Evolutionary conservation across 2,888 invertebrate genomes (phyloP).

Genomic region (Drosophila nigricruria): DNA sequence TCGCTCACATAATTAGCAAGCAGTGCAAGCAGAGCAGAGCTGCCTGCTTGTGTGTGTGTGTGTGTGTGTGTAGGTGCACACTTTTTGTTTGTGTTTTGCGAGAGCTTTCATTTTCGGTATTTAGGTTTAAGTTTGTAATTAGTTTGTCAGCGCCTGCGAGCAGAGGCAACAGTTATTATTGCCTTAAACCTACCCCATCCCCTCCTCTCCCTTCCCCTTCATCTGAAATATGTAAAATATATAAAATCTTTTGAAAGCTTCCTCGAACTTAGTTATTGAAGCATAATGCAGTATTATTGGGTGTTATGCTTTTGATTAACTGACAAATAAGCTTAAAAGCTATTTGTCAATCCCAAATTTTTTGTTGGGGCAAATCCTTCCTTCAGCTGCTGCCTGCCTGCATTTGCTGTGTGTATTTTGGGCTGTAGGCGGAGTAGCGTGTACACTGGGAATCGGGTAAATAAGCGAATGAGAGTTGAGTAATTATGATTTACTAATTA

Average conservation of each 20-base stretch:
- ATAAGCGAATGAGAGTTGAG: slow-evolving; percentile 74
- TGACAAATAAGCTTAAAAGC: neutral
- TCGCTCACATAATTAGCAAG: slow-evolving; percentile 69
- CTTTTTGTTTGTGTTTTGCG: slow-evolving; percentile 44
- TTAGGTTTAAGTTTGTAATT: slow-evolving; percentile 75
- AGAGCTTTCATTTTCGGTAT: slow-evolving; percentile 62
- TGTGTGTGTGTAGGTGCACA: slow-evolving; percentile 39
- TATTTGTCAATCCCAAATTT: neutral
- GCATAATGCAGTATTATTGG: neutral
- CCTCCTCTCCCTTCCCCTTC: no score
- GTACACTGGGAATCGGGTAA: slow-evolving; percentile 41
- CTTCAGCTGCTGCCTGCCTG: neutral
- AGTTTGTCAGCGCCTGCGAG: slow-evolving; percentile 65
- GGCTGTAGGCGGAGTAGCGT: neutral
- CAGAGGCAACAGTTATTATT: slow-evolving; percentile 25
- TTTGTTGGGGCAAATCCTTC: neutral
- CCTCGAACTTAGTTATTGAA: neutral
- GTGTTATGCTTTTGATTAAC: neutral
- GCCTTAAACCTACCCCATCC: neutral
- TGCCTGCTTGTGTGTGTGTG: neutral
- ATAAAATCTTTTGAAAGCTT: neutral
- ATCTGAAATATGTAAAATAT: neutral
- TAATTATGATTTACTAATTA: slow-evolving; percentile 80
- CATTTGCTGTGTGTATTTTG: slow-evolving; percentile 1
- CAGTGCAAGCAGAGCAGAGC: slow-evolving; percentile 9